Evolutionary conservation across 1,140 invertebrate genomes (phyloP).

Genomic region (Latrodectus geometricus): DNA sequence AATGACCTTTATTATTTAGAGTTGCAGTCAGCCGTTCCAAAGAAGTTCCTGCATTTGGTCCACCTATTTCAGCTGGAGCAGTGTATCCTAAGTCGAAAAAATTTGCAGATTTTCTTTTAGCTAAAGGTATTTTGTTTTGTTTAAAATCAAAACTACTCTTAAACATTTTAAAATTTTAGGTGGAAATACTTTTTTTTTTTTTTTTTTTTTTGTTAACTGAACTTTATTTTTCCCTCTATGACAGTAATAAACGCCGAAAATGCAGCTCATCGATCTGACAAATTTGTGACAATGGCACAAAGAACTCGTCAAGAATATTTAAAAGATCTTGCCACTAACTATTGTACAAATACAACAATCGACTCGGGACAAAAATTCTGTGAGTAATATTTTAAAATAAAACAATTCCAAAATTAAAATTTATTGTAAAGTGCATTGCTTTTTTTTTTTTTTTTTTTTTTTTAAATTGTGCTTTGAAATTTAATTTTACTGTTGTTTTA

Average conservation of each 20-base stretch:
- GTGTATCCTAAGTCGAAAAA: conserved; percentile 88
- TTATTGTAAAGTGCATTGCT: no score
- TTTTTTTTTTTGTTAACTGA: background rate
- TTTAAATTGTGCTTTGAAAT: no score
- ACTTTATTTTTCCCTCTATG: conserved; percentile 30
- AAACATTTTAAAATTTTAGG: background rate
- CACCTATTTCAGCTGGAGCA: conserved; percentile 86
- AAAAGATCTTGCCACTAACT: conserved; percentile 88
- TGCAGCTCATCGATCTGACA: conserved; percentile 93
- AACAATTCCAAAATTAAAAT: background rate
- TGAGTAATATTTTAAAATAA: conserved; percentile 71
- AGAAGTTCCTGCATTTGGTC: conserved; percentile 95
- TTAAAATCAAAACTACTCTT: background rate
- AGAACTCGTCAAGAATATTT: conserved; percentile 95
- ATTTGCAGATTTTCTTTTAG: conserved; percentile 92
- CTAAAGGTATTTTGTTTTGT: conserved; percentile 77
- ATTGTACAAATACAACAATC: conserved; percentile 82
- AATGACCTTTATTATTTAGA: conserved; percentile 70
- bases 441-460: no score
- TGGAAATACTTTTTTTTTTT: background rate
- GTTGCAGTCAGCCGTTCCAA: conserved; percentile 93
- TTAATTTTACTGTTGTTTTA: no score
- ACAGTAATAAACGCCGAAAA: conserved; percentile 96
- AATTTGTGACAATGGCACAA: conserved; percentile 97
- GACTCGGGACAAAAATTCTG: conserved; percentile 91